Base-by-base conservation (phyloP, 2,113 vertebrate species). In the Gorsachius goisagi region DNA sequence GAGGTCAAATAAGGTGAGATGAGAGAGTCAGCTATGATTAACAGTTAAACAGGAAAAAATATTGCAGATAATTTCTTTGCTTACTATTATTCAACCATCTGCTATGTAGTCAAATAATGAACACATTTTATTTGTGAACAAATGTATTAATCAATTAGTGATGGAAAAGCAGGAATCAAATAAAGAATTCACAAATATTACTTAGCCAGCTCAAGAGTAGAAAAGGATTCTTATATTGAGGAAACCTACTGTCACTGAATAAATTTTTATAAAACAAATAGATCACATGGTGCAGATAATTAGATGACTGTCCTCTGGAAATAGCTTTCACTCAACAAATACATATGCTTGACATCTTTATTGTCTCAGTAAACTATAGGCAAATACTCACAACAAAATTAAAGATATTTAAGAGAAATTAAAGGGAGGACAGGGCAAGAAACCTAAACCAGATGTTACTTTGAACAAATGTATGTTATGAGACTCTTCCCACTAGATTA, bases 401-500 rank as follows among this genome's bases (percentile, higher is more conserved):
- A 86, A 82, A 88, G 0, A 22, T 27, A 58, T 84, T 90, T 94
- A 71, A 35, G 23, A 84, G 52, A 90, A 90, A 92, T 88, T 72
- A 91, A 93, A 77, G 30, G 77, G 37, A 64, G 27, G 45, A 87
- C 28, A 69, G 24, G 41, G 13, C 12, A 83, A 71, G 35, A 86
- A 85, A 91, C 21, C 35, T 77, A 60, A 96, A 96, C 19, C 89
- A 97, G 89, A 91, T 96, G 86, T 95, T 97, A 44, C 67, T 93
- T 94, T 89, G 72, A 95, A 94, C 59, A 95, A 95, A 89, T 12
- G 33, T 66, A 85, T 91, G 93, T 93, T 92, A 77, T 87, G 66
- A 95, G 56, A 73, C 83, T 94, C 75, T 96, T 97, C 83, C 84
- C 84, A 96, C 58, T 73, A 92, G 83, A 93, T 50, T 96, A 97